phyloP scores from a whole-genome alignment of 2,113 vertebrate species.

The Aplodontia rufa region DNA sequence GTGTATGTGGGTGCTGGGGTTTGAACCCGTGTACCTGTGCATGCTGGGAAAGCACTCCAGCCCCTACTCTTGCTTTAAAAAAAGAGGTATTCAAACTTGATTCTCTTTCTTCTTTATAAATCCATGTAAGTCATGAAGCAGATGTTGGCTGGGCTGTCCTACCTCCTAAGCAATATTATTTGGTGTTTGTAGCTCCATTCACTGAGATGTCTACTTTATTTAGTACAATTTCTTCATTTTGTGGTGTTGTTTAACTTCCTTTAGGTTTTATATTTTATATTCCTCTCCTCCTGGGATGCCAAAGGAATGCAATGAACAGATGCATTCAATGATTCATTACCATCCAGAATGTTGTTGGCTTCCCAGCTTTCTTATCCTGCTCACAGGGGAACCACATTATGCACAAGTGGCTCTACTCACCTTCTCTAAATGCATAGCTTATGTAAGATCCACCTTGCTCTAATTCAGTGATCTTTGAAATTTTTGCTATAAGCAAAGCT shows the following conservation, averaged over 20 bases:
- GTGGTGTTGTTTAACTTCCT: conserved; percentile 14
- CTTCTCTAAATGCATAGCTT: neutral
- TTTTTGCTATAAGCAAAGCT: neutral
- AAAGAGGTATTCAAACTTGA: neutral
- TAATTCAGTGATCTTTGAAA: neutral
- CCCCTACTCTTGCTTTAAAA: neutral
- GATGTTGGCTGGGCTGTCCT: neutral
- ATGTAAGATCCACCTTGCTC: neutral
- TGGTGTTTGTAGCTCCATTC: neutral
- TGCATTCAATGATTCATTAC: conserved; percentile 51
- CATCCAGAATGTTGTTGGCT: conserved; percentile 6
- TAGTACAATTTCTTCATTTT: neutral
- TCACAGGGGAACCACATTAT: neutral
- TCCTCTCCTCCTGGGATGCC: neutral
- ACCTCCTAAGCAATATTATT: neutral
- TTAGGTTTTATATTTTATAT: conserved; percentile 14
- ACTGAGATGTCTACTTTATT: neutral
- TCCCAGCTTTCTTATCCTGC: neutral
- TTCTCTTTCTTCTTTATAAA: conserved; percentile 37
- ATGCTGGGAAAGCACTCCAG: too few species aligned
- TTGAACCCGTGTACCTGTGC: too few species aligned
- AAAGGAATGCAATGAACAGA: conserved; percentile 15
- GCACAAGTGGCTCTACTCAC: neutral
- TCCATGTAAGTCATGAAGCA: neutral
- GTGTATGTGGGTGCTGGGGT: too few species aligned